Base-by-base conservation (phyloP, 2,888 invertebrate species). In the Papilio demoleus region DNA sequence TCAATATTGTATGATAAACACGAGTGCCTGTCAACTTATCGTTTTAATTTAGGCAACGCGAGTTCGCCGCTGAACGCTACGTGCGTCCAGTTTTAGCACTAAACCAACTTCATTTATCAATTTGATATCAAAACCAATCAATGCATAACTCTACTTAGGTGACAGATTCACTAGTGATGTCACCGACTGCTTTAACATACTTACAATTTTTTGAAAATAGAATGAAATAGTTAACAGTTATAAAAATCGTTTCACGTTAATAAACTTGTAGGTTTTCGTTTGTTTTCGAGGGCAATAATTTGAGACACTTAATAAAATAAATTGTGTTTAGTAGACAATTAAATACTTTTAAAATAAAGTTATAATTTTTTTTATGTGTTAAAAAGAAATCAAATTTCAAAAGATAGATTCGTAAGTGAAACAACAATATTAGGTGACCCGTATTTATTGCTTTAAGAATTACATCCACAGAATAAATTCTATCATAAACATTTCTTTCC, bases 41-140 rank as follows among this genome's bases (percentile, higher is more conserved):
- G 36, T 22, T 63, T 50, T 50, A 63, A 63, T 63, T 63, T 63
- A 47, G 63, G 22, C 50, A 45, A 19, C 47, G 63, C 14, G 27
- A 27, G 47, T 24, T 24, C 2, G 1, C 12, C 27, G 22, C 22
- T 17, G 36, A 8, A 6, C 59, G 59, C 12, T 40, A 9, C 34
- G 36, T 14, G 59, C 36, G 24, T 34, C 34, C 59, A 59, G 19
- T 59, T 59, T 22, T 14, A 38, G 22, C 14, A 50, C 63, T 47
- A 36, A 47, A 47, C 34, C n/a, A 31, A 19, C 47, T 34, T 36
- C 12, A 36, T 60, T 66, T 66, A 66, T 60, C 66, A 66, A 40
- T 66, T 66, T 60, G 50, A 66, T 66, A 66, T 66, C 31, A 24
- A 60, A 60, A 9, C 24, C 66, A 60, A 27, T 60, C 36, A 45